A percentile compares a stretch with the other conserved stretches of the same genome.
Conservation (phyloP, 1,140 invertebrate species). For the Glomeris maerens region DNA sequence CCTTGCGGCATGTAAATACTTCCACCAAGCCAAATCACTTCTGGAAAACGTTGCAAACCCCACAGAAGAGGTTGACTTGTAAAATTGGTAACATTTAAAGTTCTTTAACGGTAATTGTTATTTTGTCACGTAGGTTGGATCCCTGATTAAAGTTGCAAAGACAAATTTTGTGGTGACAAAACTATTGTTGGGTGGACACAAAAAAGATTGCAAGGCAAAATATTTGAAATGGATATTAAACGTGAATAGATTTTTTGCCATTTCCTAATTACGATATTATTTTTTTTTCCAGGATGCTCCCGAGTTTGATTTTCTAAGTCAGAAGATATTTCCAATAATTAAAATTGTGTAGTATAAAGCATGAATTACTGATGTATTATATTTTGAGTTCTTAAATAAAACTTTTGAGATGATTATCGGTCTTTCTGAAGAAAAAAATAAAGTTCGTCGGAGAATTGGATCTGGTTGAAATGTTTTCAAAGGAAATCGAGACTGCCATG, state of each 20-base stretch:
- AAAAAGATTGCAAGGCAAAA: constrained; percentile 51
- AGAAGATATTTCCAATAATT: constrained; percentile 80
- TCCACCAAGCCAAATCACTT: constrained; percentile 72
- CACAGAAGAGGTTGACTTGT: constrained; percentile 55
- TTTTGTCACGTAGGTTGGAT: constrained; percentile 48
- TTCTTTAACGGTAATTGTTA: constrained; percentile 14
- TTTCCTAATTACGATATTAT: constrained; percentile 14
- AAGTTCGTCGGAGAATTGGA: no score
- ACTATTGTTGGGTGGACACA: constrained; percentile 75
- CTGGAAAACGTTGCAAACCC: constrained; percentile 61
- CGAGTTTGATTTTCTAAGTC: constrained; percentile 77
- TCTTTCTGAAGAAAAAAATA: constrained; percentile 11
- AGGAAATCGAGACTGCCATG: no score
- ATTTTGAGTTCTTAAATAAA: constrained; percentile 5
- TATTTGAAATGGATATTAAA: no score
- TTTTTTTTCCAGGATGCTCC: constrained; percentile 45
- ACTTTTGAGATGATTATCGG: constrained; percentile 6
- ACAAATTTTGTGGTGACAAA: constrained; percentile 92
- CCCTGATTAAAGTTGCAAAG: constrained; percentile 74
- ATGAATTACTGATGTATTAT: constrained; percentile 13
- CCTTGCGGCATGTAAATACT: constrained; percentile 69
- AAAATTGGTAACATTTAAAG: constrained; percentile 8
- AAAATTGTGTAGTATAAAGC: constrained; percentile 28
- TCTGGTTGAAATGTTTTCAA: no score
- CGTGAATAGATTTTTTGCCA: neutral